A percentile compares a stretch with the other conserved stretches of the same genome.
Evolutionary conservation across 2,113 vertebrate genomes (phyloP).

Genomic region (Zosterops japonicus): DNA sequence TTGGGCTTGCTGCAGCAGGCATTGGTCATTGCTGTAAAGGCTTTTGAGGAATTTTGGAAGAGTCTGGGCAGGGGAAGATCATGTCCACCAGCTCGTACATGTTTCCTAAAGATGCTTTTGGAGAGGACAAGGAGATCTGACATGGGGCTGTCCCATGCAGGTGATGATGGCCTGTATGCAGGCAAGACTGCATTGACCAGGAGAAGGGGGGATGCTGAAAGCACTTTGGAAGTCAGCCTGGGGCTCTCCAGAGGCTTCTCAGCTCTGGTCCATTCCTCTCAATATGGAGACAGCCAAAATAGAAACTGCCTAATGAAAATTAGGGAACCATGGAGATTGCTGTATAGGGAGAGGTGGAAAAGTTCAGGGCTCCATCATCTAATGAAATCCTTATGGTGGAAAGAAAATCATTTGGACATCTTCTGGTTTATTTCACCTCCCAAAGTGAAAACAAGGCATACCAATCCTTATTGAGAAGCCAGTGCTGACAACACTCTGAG

Average conservation of each 20-base stretch:
- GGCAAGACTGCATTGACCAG: not conserved
- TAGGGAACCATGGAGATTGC: not conserved
- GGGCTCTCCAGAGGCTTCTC: not conserved
- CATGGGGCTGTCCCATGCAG: fast-evolving
- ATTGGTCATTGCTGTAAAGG: not conserved
- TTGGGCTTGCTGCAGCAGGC: not conserved
- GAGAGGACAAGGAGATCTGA: not conserved
- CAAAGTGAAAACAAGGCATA: not conserved
- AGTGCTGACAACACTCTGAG: fast-evolving
- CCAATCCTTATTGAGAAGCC: not conserved
- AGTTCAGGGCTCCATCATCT: not conserved
- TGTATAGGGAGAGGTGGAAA: not conserved
- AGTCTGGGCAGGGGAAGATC: not conserved
- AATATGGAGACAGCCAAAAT: not conserved
- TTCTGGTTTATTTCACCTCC: not conserved
- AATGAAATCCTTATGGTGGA: not conserved
- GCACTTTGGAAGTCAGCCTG: not conserved
- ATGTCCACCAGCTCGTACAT: fast-evolving
- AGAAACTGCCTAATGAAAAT: conserved; percentile 18
- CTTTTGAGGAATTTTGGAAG: not conserved
- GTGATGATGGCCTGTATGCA: fast-evolving
- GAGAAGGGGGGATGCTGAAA: not conserved
- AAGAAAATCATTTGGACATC: not conserved
- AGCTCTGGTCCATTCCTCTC: not conserved
- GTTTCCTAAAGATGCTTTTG: not conserved